Evolutionary conservation across 2,797 vertebrate genomes (phyloP).

Genomic region (Pelobates cultripes): DNA sequence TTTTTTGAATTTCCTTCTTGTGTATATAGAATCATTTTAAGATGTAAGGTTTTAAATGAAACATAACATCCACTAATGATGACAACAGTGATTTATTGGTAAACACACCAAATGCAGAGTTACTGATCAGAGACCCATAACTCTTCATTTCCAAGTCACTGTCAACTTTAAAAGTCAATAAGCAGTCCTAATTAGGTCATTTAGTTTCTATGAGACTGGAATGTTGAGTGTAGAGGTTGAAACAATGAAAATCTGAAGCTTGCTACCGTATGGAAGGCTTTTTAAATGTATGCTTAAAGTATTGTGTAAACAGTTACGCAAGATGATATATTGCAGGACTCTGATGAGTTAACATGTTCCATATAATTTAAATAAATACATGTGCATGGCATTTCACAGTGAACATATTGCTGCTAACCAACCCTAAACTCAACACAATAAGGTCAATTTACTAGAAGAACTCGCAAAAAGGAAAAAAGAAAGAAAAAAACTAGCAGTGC

Average conservation of each 20-base stretch:
- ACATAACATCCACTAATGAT: constrained; percentile 37
- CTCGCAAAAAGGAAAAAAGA: too few relatives aligned
- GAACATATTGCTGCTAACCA: not conserved
- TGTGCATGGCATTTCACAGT: constrained; percentile 13
- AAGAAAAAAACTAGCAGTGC: too few relatives aligned
- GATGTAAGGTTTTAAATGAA: constrained; percentile 33
- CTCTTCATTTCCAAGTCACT: constrained; percentile 49
- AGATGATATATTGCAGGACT: constrained; percentile 44
- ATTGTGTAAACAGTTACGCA: constrained; percentile 45
- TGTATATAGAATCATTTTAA: not conserved
- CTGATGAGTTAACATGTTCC: constrained; percentile 38
- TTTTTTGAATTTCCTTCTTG: not conserved
- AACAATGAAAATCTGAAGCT: constrained; percentile 39
- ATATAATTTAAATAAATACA: constrained; percentile 47
- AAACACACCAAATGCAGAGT: constrained; percentile 20
- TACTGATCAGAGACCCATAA: constrained; percentile 46
- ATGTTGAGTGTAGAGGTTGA: constrained; percentile 35
- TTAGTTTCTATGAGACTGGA: constrained; percentile 51
- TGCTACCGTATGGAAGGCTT: constrained; percentile 44
- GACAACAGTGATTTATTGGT: constrained; percentile 47
- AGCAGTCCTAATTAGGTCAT: constrained; percentile 48
- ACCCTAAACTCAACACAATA: not conserved
- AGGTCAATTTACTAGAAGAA: too few relatives aligned
- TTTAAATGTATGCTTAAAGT: constrained; percentile 8
- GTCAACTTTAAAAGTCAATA: constrained; percentile 53